Conservation (phyloP, 2,888 invertebrate genomes). For the Mamestra brassicae region DNA sequence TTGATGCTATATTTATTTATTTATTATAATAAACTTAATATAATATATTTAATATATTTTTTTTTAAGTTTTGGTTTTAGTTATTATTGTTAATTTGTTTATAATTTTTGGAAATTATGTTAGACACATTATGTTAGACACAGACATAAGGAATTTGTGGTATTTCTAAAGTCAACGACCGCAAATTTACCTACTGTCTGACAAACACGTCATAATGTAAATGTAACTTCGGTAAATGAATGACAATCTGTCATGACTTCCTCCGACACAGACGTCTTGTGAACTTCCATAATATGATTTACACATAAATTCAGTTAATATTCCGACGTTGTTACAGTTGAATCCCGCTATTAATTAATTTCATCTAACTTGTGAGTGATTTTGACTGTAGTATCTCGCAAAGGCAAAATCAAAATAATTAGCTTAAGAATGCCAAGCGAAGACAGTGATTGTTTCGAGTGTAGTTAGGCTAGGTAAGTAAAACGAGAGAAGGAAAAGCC, state of each 20-base stretch:
- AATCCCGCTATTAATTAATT: neutral
- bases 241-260: slow-evolving; percentile 33
- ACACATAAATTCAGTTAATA: slow-evolving; percentile 14
- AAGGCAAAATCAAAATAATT: neutral
- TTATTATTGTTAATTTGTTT: too few species aligned
- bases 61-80: too few species aligned
- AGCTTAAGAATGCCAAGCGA: too few species aligned
- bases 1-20: too few species aligned
- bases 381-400: neutral
- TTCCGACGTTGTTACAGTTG: neutral
- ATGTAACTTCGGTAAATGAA: slow-evolving; percentile 21
- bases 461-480: neutral
- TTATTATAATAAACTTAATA: too few species aligned
- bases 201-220: slow-evolving; percentile 28
- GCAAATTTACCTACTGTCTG: slow-evolving; percentile 1
- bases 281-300: slow-evolving; percentile 22
- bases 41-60: too few species aligned
- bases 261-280: neutral
- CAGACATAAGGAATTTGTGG: neutral
- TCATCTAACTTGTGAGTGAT: neutral
- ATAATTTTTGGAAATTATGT: too few species aligned
- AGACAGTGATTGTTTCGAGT: neutral
- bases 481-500: too few species aligned
- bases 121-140: neutral
- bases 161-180: slow-evolving; percentile 14